A percentile compares a stretch with the other conserved stretches of the same genome.
These are phyloP conservation scores for Eulimnadia texana DNA, from an alignment of 1,140 invertebrate genomes.

Conservation along the genomic window DNA sequence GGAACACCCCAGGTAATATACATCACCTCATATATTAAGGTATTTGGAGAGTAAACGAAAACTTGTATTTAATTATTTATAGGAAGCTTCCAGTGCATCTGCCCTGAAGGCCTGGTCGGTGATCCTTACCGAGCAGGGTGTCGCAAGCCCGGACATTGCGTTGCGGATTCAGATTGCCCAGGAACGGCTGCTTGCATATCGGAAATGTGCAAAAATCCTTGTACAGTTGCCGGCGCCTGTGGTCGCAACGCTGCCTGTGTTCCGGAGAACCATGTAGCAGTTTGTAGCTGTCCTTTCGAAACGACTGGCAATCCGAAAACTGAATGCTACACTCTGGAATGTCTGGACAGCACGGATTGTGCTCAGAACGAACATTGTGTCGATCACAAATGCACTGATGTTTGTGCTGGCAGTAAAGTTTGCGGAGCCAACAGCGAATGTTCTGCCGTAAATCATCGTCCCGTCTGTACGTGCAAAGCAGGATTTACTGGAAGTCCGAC, in stretches of 20 bases:
- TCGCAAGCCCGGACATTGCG: constrained; percentile 60
- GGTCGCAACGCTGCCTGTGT: constrained; percentile 59
- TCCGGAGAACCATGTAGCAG: constrained; percentile 39
- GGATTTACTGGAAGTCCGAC: constrained; percentile 73
- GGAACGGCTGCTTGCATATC: constrained; percentile 57
- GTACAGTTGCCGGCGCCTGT: constrained; percentile 45
- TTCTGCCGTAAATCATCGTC: constrained; percentile 35
- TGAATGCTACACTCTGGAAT: constrained; percentile 57
- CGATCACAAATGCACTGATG: constrained; percentile 60
- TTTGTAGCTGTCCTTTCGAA: constrained; percentile 56
- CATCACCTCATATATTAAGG: background rate
- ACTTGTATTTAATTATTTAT: constrained; percentile 34
- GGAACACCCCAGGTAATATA: constrained; percentile 23
- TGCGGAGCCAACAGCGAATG: constrained; percentile 68
- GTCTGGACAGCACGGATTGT: constrained; percentile 63
- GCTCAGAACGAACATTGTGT: constrained; percentile 50
- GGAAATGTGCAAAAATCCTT: constrained; percentile 64
- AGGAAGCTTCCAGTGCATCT: constrained; percentile 58
- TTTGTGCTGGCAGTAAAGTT: constrained; percentile 59
- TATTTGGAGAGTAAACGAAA: background rate
- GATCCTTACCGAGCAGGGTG: constrained; percentile 52
- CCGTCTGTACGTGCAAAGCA: constrained; percentile 58
- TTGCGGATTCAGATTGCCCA: constrained; percentile 62
- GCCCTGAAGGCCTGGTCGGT: constrained; percentile 60
- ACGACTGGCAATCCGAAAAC: constrained; percentile 7